phyloP scores from a whole-genome alignment of 2,113 vertebrate genomes.

The Thalassoma bifasciatum region DNA sequence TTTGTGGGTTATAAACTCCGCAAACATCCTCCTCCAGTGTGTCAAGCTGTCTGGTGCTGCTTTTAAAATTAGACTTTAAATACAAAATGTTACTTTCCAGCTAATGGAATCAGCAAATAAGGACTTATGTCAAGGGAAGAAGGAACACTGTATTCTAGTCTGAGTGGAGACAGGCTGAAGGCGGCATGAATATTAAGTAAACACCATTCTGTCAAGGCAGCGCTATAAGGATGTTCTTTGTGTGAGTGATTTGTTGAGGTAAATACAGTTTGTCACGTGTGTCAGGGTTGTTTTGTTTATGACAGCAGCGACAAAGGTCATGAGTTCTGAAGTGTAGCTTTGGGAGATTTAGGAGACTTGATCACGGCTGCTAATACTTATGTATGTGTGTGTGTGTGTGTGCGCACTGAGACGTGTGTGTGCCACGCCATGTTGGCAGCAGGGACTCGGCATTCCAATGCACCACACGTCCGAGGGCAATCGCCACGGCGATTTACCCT shows the following conservation, averaged over 20 bases:
- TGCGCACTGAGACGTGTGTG: not conserved
- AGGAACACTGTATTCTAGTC: slow-evolving; percentile 4
- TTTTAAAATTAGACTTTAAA: slow-evolving; percentile 47
- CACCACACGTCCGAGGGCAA: slow-evolving; percentile 80
- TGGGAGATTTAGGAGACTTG: slow-evolving; percentile 18
- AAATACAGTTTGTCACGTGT: slow-evolving; percentile 2
- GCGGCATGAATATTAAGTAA: slow-evolving; percentile 29
- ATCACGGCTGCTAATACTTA: slow-evolving; percentile 17
- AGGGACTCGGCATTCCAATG: slow-evolving; percentile 76
- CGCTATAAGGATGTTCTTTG: not conserved
- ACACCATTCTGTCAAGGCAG: slow-evolving; percentile 20
- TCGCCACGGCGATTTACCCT: slow-evolving; percentile 79
- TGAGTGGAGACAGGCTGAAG: slow-evolving; percentile 10
- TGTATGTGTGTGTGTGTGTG: slow-evolving; percentile 7
- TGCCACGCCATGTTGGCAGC: slow-evolving; percentile 42
- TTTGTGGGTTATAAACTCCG: slow-evolving; percentile 47
- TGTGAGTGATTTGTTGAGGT: not conserved
- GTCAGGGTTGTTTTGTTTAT: slow-evolving; percentile 10
- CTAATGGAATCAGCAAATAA: slow-evolving; percentile 50
- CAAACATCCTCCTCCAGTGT: slow-evolving; percentile 29
- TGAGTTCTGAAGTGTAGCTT: slow-evolving; percentile 1
- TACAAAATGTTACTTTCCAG: slow-evolving; percentile 24
- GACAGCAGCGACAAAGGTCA: not conserved
- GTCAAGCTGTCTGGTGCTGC: slow-evolving; percentile 31
- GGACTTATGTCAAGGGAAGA: slow-evolving; percentile 13